Percentiles rank a stretch among this genome's conserved stretches.
phyloP scores from a whole-genome alignment of 2,113 vertebrate species.

The Bettongia penicillata region DNA sequence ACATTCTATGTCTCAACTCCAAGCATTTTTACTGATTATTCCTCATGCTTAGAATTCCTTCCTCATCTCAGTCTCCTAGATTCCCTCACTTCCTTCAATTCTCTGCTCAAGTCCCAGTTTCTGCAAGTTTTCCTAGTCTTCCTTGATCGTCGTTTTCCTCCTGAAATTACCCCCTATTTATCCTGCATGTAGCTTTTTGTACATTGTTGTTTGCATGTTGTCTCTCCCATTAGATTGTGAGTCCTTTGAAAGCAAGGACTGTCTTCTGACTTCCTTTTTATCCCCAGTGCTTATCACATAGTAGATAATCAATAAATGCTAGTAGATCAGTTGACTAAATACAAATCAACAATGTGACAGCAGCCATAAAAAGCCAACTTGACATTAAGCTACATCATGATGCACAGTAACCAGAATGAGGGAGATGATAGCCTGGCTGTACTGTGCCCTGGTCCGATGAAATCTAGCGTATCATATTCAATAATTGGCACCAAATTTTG shows the following conservation, averaged over 20 bases:
- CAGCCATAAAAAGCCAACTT: neutral
- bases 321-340: neutral
- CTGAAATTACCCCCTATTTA: neutral
- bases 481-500: neutral
- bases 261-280: neutral
- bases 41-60: neutral
- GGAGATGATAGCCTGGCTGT: neutral
- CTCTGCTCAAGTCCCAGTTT: neutral
- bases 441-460: neutral
- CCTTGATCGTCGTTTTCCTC: neutral
- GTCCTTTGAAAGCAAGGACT: neutral
- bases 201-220: neutral
- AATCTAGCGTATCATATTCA: neutral
- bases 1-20: neutral
- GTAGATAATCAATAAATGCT: neutral
- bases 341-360: neutral
- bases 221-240: neutral
- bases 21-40: neutral
- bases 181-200: neutral
- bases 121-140: neutral
- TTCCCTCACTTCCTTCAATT: neutral
- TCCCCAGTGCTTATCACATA: neutral
- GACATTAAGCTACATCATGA: neutral
- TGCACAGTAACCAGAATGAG: neutral
- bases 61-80: neutral